phyloP scores from a whole-genome alignment of 2,888 invertebrate species.

The Trachelus troglodyta region DNA sequence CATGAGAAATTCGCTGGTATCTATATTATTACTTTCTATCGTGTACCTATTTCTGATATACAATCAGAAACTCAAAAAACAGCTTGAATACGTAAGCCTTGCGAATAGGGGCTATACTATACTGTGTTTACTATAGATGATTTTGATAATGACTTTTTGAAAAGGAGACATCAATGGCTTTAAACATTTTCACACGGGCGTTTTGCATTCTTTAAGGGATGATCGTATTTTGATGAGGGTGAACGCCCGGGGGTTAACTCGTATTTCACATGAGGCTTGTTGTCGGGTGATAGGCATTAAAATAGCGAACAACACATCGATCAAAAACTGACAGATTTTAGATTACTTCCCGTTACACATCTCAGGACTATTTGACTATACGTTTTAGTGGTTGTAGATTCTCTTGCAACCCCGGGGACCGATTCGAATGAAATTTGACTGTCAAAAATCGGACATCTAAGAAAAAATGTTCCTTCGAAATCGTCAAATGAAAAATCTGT shows the following conservation, averaged over 20 bases:
- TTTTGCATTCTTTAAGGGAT: slow-evolving; percentile 62
- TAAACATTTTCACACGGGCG: slow-evolving; percentile 49
- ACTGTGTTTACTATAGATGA: neutral
- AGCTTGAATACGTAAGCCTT: slow-evolving; percentile 11
- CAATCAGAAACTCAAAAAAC: neutral
- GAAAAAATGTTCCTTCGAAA: neutral
- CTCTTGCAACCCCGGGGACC: neutral
- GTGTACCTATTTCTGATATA: neutral
- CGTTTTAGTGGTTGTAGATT: neutral
- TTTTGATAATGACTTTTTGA: slow-evolving; percentile 13
- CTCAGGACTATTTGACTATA: neutral
- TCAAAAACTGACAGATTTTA: slow-evolving; percentile 65
- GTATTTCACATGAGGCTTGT: slow-evolving; percentile 57
- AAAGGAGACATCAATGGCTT: slow-evolving; percentile 35
- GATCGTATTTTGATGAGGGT: slow-evolving; percentile 59
- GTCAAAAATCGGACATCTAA: neutral
- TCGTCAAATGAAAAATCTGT: neutral
- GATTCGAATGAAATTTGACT: neutral
- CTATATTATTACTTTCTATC: neutral
- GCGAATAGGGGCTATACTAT: neutral
- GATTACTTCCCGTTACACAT: slow-evolving; percentile 43
- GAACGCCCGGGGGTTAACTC: slow-evolving; percentile 55
- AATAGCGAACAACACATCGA: slow-evolving; percentile 62
- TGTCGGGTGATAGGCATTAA: slow-evolving; percentile 61
- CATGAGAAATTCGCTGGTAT: neutral